A percentile compares a stretch with the other conserved stretches of the same genome.
phyloP scores from a whole-genome alignment of 2,888 invertebrate genomes.

The Polymixis flavicincta region DNA sequence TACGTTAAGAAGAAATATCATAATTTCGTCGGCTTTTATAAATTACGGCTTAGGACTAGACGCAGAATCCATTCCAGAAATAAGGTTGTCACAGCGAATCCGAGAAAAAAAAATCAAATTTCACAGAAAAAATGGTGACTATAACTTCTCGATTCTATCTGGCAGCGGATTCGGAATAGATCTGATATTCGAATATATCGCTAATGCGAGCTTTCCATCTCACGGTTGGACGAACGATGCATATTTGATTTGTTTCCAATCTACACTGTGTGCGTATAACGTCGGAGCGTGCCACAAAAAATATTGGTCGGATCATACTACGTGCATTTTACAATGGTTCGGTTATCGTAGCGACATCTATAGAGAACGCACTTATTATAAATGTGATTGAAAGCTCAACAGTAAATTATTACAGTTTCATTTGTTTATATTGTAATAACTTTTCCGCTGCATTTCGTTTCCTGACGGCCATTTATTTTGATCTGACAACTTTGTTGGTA shows the following conservation, averaged over 20 bases:
- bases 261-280: slow-evolving; percentile 79
- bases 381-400: slow-evolving; percentile 66
- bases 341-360: slow-evolving; percentile 50
- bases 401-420: slow-evolving; percentile 56
- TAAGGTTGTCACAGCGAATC: slow-evolving; percentile 66
- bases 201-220: slow-evolving; percentile 87
- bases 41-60: slow-evolving; percentile 41
- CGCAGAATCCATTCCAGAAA: slow-evolving; percentile 41
- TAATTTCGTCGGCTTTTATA: slow-evolving; percentile 41
- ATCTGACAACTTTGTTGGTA: slow-evolving; percentile 54
- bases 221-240: slow-evolving; percentile 86
- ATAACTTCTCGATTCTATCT: slow-evolving; percentile 76
- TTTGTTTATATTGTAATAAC: slow-evolving; percentile 45
- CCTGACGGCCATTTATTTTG: slow-evolving; percentile 39
- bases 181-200: slow-evolving; percentile 79
- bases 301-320: slow-evolving; percentile 74
- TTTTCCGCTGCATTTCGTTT: slow-evolving; percentile 45
- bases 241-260: slow-evolving; percentile 90
- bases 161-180: slow-evolving; percentile 75
- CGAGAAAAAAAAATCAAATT: slow-evolving; percentile 70
- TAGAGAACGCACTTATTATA: slow-evolving; percentile 63
- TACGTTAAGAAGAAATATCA: slow-evolving; percentile 32
- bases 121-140: slow-evolving; percentile 71
- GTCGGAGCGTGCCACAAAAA: slow-evolving; percentile 77
- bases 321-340: slow-evolving; percentile 61